These are phyloP conservation scores for Sebastolobus alascanus DNA, from an alignment of 2,797 vertebrate genomes.

Conservation along the genomic window DNA sequence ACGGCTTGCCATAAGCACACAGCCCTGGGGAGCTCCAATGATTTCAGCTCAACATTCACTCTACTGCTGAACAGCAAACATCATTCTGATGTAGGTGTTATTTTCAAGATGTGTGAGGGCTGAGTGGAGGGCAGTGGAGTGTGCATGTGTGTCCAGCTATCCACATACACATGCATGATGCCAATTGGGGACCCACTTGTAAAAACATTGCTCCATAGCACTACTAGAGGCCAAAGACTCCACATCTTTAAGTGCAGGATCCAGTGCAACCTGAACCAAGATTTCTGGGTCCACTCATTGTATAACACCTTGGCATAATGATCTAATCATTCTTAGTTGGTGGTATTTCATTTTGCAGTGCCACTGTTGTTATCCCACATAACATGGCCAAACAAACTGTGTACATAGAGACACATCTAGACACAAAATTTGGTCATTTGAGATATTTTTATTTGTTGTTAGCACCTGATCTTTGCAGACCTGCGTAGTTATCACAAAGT, in stretches of 20 bases:
- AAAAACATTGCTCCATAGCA: too few species aligned
- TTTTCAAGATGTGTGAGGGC: too few species aligned
- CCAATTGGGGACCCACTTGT: too few species aligned
- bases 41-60: too few species aligned
- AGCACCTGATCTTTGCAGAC: constrained; percentile 47
- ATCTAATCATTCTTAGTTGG: not conserved
- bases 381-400: not conserved
- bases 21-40: too few species aligned
- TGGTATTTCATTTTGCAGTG: not conserved
- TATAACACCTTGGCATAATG: not conserved
- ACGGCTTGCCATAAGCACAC: too few species aligned
- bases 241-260: not conserved
- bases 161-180: too few species aligned
- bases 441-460: constrained; percentile 54
- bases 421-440: not conserved
- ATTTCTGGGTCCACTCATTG: not conserved
- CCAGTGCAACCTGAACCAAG: not conserved
- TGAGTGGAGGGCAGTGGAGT: too few species aligned
- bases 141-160: too few species aligned
- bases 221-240: too few species aligned
- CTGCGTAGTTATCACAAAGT: constrained; percentile 19
- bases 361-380: not conserved
- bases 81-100: too few species aligned
- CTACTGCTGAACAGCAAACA: too few species aligned
- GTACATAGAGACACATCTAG: not conserved